Conservation (phyloP, 2,113 vertebrate species). For the Rhynchomys soricoides region DNA sequence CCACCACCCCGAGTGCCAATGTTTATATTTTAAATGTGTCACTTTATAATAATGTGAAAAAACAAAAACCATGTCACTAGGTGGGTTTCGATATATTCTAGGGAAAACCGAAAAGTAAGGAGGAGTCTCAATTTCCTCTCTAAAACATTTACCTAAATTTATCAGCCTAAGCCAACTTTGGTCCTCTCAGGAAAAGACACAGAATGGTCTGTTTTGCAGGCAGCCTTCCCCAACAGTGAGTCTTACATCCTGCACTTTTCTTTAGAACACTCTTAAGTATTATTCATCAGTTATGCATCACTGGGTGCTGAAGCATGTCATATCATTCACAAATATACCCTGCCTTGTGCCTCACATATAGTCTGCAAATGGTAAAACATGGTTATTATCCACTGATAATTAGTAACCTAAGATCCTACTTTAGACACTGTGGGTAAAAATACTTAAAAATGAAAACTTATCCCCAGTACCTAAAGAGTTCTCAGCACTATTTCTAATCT, state of each 20-base stretch:
- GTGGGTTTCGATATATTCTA: not conserved
- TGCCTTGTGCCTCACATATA: not conserved
- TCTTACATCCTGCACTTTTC: not conserved
- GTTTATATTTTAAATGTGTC: not conserved
- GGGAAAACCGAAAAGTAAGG: not conserved
- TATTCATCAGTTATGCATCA: not conserved
- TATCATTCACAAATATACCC: not conserved
- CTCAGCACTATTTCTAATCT: not conserved
- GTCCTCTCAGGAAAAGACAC: not conserved
- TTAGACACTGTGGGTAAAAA: slow-evolving; percentile 6
- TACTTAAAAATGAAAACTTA: not conserved
- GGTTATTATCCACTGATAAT: not conserved
- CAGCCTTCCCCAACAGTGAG: not conserved
- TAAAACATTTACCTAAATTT: slow-evolving; percentile 30
- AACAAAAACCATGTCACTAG: not conserved
- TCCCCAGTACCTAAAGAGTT: not conserved
- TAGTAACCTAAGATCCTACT: not conserved
- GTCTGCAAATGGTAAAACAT: not conserved
- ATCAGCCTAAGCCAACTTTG: not conserved
- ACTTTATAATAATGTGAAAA: not conserved
- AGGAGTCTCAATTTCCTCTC: not conserved
- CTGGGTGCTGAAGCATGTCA: not conserved
- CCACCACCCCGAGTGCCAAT: not conserved
- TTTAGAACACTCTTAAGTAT: not conserved
- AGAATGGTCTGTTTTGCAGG: not conserved